Conservation (phyloP, 2,888 invertebrate species). For the Eupsilia transversa region DNA sequence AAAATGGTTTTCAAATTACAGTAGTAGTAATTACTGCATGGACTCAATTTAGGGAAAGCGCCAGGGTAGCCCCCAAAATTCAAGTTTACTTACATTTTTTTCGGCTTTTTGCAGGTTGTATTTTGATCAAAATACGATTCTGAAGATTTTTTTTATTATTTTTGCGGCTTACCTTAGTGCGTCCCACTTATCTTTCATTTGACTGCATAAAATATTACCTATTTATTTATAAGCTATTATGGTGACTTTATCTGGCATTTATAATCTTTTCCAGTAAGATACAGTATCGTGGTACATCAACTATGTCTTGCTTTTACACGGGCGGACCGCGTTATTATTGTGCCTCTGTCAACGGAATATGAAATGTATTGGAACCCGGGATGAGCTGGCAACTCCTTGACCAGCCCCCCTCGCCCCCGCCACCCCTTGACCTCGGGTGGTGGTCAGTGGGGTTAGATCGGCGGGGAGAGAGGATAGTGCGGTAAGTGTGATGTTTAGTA, state of each 20-base stretch:
- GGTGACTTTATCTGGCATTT: neutral
- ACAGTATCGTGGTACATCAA: conserved; percentile 74
- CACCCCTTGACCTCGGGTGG: conserved; percentile 83
- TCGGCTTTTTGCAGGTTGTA: no score
- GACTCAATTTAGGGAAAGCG: no score
- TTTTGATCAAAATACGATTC: no score
- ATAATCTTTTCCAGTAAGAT: conserved; percentile 68
- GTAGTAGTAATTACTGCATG: neutral
- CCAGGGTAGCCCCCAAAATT: no score
- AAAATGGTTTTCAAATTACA: neutral
- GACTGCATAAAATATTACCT: neutral
- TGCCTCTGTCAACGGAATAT: conserved; percentile 91
- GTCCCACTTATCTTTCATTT: neutral
- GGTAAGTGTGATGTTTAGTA: conserved; percentile 69
- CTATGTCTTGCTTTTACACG: conserved; percentile 88
- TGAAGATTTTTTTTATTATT: no score
- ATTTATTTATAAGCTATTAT: no score
- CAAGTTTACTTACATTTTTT: no score
- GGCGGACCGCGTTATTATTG: conserved; percentile 88
- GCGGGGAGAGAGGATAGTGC: conserved; percentile 65
- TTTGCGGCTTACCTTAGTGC: neutral
- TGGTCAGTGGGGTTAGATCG: conserved; percentile 78
- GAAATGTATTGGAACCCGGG: conserved; percentile 90
- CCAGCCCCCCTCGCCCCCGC: conserved; percentile 72
- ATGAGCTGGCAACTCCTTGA: conserved; percentile 87